phyloP scores from a whole-genome alignment of 1,140 invertebrate genomes.

The Saccostrea glomerata region DNA sequence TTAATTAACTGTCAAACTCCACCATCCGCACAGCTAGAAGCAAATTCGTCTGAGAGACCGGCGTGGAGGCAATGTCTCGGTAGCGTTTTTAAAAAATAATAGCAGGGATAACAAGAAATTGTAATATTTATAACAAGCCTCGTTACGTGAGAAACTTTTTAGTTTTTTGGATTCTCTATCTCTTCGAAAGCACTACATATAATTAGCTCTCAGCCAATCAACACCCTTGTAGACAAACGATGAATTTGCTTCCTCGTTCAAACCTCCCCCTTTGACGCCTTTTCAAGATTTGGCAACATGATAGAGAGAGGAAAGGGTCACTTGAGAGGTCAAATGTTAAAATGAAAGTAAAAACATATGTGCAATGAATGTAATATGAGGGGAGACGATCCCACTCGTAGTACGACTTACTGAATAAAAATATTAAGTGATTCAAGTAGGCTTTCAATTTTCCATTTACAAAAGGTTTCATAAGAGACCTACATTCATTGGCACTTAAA shows the following conservation, averaged over 20 bases:
- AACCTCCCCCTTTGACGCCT: conserved; percentile 12
- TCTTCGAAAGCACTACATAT: conserved; percentile 39
- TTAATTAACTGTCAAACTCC: conserved; percentile 44
- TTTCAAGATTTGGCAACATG: not conserved
- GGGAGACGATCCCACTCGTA: conserved; percentile 24
- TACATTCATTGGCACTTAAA: conserved; percentile 33
- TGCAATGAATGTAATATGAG: not conserved
- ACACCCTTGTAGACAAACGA: not conserved
- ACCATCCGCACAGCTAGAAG: conserved; percentile 26
- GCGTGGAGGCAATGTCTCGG: not conserved
- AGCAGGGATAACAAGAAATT: conserved; percentile 35
- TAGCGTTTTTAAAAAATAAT: conserved; percentile 41
- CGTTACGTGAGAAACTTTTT: conserved; percentile 38
- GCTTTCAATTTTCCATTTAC: conserved; percentile 38
- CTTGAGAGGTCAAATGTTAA: conserved; percentile 9
- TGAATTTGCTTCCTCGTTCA: conserved; percentile 23
- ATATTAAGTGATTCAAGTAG: conserved; percentile 41
- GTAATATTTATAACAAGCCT: conserved; percentile 50
- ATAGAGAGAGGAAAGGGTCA: conserved; percentile 2
- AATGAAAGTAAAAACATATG: conserved; percentile 43
- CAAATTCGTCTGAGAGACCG: not conserved
- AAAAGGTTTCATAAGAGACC: conserved; percentile 29
- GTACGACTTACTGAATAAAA: conserved; percentile 34
- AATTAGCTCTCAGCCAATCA: conserved; percentile 45
- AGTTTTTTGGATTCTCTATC: conserved; percentile 24